Evolutionary conservation across 2,888 invertebrate genomes (phyloP).

Genomic region (Agriopis leucophaearia): DNA sequence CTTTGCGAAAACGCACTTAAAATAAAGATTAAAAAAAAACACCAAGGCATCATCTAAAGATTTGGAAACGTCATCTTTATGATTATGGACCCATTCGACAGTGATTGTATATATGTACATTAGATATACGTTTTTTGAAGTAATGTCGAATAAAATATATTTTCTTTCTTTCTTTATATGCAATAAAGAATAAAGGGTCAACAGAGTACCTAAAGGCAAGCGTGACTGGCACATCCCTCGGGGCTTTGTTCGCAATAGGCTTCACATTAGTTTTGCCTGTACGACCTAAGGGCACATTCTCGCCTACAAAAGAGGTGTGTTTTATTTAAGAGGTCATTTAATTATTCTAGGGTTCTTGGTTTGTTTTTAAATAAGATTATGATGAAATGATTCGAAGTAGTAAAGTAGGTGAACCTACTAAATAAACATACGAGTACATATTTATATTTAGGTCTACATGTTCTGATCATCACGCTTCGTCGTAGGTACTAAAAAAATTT

Average conservation of each 20-base stretch:
- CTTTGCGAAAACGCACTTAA: too few relatives aligned
- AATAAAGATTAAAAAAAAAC: too few relatives aligned
- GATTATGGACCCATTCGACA: too few relatives aligned
- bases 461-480: too few relatives aligned
- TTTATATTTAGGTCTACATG: too few relatives aligned
- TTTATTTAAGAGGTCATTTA: slow-evolving; percentile 23
- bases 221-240: slow-evolving; percentile 54
- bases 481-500: too few relatives aligned
- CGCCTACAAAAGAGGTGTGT: slow-evolving; percentile 5
- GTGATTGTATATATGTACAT: too few relatives aligned
- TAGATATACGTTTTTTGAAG: too few relatives aligned
- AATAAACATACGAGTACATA: too few relatives aligned
- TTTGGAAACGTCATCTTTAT: not conserved
- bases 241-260: slow-evolving; percentile 47
- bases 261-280: slow-evolving; percentile 40
- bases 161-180: too few relatives aligned
- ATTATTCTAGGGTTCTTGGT: slow-evolving; percentile 4
- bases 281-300: slow-evolving; percentile 27
- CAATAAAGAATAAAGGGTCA: not conserved
- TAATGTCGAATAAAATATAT: too few relatives aligned
- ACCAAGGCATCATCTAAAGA: slow-evolving; percentile 7
- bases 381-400: not conserved
- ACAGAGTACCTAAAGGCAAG: not conserved
- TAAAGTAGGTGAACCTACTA: too few relatives aligned
- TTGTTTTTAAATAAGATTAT: slow-evolving; percentile 4